Conservation (phyloP, 2,797 vertebrate species). For the Emys orbicularis region DNA sequence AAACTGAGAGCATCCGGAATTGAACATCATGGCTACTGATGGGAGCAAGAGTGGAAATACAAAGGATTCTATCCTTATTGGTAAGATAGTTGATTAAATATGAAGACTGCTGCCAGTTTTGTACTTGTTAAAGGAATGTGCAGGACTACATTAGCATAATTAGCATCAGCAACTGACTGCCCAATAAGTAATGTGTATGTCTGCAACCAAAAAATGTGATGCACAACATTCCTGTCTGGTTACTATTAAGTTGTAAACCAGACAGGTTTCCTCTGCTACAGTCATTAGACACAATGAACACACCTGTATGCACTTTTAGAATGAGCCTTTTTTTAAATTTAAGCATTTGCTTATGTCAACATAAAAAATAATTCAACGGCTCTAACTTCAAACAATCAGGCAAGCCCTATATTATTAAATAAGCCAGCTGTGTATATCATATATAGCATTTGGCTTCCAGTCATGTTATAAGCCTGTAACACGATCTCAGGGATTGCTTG, state of each 20-base stretch:
- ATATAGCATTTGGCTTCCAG: constrained; percentile 21
- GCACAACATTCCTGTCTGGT: not conserved
- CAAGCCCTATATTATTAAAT: not conserved
- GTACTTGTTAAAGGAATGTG: not conserved
- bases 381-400: not conserved
- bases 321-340: accelerated
- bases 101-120: not conserved
- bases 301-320: not conserved
- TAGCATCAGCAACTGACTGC: not conserved
- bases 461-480: constrained; percentile 19
- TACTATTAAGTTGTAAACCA: not conserved
- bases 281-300: not conserved
- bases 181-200: not conserved
- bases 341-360: not conserved
- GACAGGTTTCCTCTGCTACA: not conserved
- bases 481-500: constrained; percentile 12
- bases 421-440: not conserved
- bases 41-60: not conserved
- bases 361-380: not conserved
- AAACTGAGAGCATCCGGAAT: not conserved
- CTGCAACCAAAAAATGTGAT: not conserved
- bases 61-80: not conserved
- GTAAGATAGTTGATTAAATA: not conserved
- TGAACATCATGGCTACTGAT: not conserved
- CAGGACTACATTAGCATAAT: not conserved